Percentiles rank a stretch among this genome's conserved stretches.
Evolutionary conservation across 2,113 vertebrate genomes (phyloP).

Genomic region (Apteryx mantelli): DNA sequence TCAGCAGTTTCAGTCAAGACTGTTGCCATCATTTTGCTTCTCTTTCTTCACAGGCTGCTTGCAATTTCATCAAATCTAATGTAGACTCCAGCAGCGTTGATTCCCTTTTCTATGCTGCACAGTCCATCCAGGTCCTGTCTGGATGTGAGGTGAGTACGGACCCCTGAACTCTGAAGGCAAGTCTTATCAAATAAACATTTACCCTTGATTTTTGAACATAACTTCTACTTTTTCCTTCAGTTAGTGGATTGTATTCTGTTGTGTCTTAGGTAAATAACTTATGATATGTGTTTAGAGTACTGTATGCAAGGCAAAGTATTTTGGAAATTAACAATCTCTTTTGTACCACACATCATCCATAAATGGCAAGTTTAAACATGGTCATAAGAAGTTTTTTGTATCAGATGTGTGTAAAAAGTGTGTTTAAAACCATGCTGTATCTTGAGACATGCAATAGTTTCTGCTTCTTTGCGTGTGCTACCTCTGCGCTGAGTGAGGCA

Average conservation of each 20-base stretch:
- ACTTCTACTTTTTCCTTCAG: neutral
- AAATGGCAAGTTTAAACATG: neutral
- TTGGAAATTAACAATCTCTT: neutral
- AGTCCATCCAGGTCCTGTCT: conserved; percentile 87
- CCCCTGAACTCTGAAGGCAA: neutral
- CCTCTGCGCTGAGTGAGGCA: neutral
- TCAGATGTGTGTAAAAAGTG: neutral
- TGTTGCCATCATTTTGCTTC: neutral
- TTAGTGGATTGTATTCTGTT: neutral
- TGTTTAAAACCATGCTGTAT: neutral
- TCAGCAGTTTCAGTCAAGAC: neutral
- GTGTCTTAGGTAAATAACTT: neutral
- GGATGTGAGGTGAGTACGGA: conserved; percentile 88
- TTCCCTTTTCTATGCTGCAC: conserved; percentile 92
- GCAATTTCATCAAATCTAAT: conserved; percentile 89
- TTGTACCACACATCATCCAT: neutral
- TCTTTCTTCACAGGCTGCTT: conserved; percentile 80
- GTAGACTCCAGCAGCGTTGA: conserved; percentile 88
- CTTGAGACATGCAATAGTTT: neutral
- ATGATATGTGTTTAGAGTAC: fast-evolving
- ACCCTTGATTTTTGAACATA: neutral
- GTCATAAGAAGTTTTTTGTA: neutral
- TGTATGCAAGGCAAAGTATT: neutral
- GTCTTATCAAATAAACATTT: neutral
- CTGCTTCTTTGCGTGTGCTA: no score